Evolutionary conservation across 1,140 invertebrate species (phyloP), one percentile per base, ranked within the genome.

Genomic region (Eupristina koningsbergeri): DNA sequence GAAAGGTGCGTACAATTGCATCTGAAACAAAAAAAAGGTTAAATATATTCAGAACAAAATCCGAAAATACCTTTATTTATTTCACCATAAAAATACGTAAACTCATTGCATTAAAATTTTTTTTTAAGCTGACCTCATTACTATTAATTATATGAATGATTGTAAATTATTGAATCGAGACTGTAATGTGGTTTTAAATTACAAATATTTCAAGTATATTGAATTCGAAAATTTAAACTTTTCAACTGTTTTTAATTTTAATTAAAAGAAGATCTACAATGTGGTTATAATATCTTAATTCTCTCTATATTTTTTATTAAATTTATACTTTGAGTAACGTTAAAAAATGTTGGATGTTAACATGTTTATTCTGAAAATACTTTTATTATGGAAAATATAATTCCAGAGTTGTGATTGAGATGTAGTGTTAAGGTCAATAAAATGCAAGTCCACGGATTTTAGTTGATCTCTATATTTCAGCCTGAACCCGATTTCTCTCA

Each of bases 401-500:
- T 41, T n/a, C n/a, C n/a, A n/a, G n/a, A 71, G 3, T 41, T n/a
- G 19, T 19, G n/a, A 71, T 71, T 71, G 1, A 19, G 22, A 41
- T 71, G 36, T 36, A 71, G 36, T 41, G 67, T 71, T 71, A 36
- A 41, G 26, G 39, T 31, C 19, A 71, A 41, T 41, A 71, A 26
- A n/a, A 36, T 41, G 36, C 67, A 71, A 71, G 67, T 71, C 17
- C 41, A 41, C 39, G 67, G 39, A 71, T 11, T 36, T 71, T 6
- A 13, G n/a, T 7, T 36, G 67, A 71, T 71, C 67, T 71, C 36
- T 17, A 82, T 73, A 82, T 71, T 58, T n/a, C 53, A 34, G 47
- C 34, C 19, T 61, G 50, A 47, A 34, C 74, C 77, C 74, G 81
- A 83, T 83, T 83, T 83, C 81, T 83, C 81, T 83, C 61, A 83